A percentile compares a stretch with the other conserved stretches of the same genome.
Evolutionary conservation across 2,113 vertebrate species (phyloP).

Genomic region (Ptilonorhynchus violaceus): DNA sequence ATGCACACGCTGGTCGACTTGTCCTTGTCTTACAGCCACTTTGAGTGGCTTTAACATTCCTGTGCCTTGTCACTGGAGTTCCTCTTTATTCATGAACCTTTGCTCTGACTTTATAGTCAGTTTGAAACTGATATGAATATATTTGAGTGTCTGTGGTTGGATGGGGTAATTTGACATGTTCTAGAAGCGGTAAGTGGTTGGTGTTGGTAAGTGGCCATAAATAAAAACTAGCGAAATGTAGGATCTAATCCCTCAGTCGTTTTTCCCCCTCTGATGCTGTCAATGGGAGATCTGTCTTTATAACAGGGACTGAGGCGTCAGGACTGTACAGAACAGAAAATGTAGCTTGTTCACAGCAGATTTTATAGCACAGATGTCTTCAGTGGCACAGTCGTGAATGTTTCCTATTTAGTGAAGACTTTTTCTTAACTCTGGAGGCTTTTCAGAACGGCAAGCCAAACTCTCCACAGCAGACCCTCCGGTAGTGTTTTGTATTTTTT

Average conservation of each 20-base stretch:
- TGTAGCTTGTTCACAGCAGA: neutral
- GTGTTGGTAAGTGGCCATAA: neutral
- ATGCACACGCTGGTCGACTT: neutral
- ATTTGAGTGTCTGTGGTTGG: neutral
- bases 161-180: neutral
- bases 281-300: neutral
- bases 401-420: neutral
- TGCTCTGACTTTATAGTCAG: neutral
- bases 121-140: neutral
- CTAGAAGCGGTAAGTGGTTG: neutral
- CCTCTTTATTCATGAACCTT: neutral
- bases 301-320: neutral
- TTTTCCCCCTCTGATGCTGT: neutral
- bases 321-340: neutral
- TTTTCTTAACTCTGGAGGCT: neutral
- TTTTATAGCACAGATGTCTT: neutral
- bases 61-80: neutral
- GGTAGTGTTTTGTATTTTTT: neutral
- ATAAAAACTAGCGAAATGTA: neutral
- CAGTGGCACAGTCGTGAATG: neutral
- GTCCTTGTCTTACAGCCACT: neutral
- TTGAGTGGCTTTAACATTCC: neutral
- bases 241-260: neutral
- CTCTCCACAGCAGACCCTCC: neutral
- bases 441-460: neutral